A percentile compares a stretch with the other conserved stretches of the same genome.
phyloP scores from a whole-genome alignment of 1,140 invertebrate genomes.

The Scaptodrosophila lebanonensis region DNA sequence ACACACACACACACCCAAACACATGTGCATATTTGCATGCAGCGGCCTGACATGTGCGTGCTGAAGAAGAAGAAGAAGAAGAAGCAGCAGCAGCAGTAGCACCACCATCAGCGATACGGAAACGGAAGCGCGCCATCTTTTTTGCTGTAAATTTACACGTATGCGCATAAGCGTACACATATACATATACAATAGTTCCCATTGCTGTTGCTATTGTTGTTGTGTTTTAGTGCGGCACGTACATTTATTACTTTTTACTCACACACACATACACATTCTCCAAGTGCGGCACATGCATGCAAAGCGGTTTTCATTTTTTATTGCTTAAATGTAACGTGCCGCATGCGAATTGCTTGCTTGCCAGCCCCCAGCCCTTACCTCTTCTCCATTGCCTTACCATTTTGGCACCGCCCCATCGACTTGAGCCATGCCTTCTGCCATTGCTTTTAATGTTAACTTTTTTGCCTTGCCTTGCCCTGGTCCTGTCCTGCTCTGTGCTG shows the following conservation, averaged over 20 bases:
- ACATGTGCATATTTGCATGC: slow-evolving; percentile 52
- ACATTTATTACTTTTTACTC: slow-evolving; percentile 64
- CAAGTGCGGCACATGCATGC: slow-evolving; percentile 57
- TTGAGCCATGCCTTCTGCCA: slow-evolving; percentile 40
- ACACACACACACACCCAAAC: slow-evolving; percentile 7
- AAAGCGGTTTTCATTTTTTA: slow-evolving; percentile 72
- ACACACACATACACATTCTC: slow-evolving; percentile 24
- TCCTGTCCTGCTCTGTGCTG: slow-evolving; percentile 48
- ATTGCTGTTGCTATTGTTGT: slow-evolving; percentile 22
- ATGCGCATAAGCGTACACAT: too few relatives aligned
- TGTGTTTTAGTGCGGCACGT: slow-evolving; percentile 61
- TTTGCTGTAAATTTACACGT: slow-evolving; percentile 60
- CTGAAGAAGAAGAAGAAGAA: neutral
- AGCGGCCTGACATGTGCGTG: slow-evolving; percentile 48
- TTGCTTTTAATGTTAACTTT: slow-evolving; percentile 68
- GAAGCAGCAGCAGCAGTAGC: slow-evolving; percentile 9
- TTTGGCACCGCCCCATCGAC: neutral
- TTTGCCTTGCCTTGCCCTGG: slow-evolving; percentile 41
- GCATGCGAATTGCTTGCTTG: slow-evolving; percentile 73
- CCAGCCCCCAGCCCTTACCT: slow-evolving; percentile 7
- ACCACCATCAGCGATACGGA: too few relatives aligned
- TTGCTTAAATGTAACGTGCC: slow-evolving; percentile 72
- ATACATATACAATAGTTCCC: too few relatives aligned
- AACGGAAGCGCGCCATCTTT: slow-evolving; percentile 49
- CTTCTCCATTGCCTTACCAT: slow-evolving; percentile 2